Conservation (phyloP, 1,140 invertebrate genomes). For the Lysiphlebus fabarum region DNA sequence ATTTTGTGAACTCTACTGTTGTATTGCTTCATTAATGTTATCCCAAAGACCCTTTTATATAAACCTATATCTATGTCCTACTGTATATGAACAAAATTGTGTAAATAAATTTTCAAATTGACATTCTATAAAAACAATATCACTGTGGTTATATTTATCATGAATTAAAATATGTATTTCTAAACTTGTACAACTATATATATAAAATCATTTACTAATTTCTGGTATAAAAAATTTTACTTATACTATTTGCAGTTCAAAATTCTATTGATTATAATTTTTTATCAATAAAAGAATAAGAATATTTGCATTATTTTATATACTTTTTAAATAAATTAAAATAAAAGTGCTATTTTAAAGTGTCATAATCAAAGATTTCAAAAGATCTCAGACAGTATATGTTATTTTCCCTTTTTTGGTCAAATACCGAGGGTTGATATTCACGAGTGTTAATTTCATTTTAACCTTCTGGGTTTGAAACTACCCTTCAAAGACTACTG, state of each 20-base stretch:
- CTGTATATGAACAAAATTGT: constrained; percentile 11
- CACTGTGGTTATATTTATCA: too few relatives aligned
- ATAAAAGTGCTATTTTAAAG: background rate
- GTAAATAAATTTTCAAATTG: constrained; percentile 10
- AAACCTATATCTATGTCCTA: too few relatives aligned
- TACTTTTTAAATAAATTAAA: too few relatives aligned
- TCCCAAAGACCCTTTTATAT: constrained; percentile 12
- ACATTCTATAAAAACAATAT: constrained; percentile 36
- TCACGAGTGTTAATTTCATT: constrained; percentile 50
- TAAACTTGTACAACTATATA: constrained; percentile 22
- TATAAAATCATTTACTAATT: constrained; percentile 54
- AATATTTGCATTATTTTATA: too few relatives aligned
- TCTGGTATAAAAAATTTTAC: constrained; percentile 37
- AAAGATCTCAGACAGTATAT: background rate
- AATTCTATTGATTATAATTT: too few relatives aligned
- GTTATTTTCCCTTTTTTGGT: constrained; percentile 8
- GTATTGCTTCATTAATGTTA: constrained; percentile 51
- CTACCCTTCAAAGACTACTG: constrained; percentile 49
- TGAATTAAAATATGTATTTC: constrained; percentile 26
- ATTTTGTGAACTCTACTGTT: constrained; percentile 29
- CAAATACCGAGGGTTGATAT: constrained; percentile 16
- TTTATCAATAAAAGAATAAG: too few relatives aligned
- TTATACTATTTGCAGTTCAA: too few relatives aligned
- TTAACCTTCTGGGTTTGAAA: constrained; percentile 41
- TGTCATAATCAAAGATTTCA: constrained; percentile 2